Percentiles rank a stretch among this genome's conserved stretches.
Evolutionary conservation across 2,797 vertebrate genomes (phyloP).

Genomic region (Chaunax sp.): DNA sequence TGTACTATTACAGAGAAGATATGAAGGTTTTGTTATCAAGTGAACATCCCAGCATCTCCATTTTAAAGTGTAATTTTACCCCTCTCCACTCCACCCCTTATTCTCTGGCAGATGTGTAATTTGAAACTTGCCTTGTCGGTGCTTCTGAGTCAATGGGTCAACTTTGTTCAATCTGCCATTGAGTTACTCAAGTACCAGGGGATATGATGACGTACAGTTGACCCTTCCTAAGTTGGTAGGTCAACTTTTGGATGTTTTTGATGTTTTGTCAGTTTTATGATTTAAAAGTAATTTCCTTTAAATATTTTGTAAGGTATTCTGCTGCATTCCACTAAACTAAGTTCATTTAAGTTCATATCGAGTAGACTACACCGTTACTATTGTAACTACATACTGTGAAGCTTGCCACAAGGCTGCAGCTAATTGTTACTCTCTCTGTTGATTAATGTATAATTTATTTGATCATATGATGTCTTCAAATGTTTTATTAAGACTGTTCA

Average conservation of each 20-base stretch:
- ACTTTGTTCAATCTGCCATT: conserved; percentile 67
- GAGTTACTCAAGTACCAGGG: conserved; percentile 46
- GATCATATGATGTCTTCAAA: background rate
- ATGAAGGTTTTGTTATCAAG: conserved; percentile 48
- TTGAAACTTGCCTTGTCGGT: conserved; percentile 48
- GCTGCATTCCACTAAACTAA: background rate
- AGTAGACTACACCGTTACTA: too few relatives aligned
- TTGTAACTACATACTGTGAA: too few relatives aligned
- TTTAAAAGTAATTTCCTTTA: background rate
- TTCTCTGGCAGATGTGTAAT: conserved; percentile 76
- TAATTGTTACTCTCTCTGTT: background rate
- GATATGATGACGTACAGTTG: conserved; percentile 28
- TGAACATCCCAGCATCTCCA: conserved; percentile 23
- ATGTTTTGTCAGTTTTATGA: background rate
- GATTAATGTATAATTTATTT: background rate
- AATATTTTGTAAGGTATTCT: background rate
- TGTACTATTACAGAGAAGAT: conserved; percentile 21
- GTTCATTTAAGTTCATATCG: background rate
- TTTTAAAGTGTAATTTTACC: conserved; percentile 69
- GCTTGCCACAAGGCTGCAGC: background rate
- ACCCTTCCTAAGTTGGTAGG: conserved; percentile 27
- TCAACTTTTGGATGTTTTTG: conserved; percentile 18
- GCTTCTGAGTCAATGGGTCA: conserved; percentile 66
- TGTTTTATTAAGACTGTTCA: background rate
- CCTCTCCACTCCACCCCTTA: conserved; percentile 68